Percentiles rank a stretch among this genome's conserved stretches.
phyloP scores from a whole-genome alignment of 2,797 vertebrate genomes.

The Thunnus albacares region DNA sequence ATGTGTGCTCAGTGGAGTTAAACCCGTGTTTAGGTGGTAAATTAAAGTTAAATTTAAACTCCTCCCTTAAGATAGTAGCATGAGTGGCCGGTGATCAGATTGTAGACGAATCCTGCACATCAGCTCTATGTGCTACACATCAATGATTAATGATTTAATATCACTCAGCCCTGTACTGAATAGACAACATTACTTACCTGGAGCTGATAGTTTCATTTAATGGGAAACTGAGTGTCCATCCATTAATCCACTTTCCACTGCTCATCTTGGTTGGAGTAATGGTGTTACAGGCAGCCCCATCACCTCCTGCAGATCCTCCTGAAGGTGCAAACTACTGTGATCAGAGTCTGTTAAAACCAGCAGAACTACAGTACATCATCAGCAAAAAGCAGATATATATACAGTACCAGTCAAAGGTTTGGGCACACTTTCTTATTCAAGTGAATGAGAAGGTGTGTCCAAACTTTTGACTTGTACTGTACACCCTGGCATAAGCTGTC shows the following conservation, averaged over 20 bases:
- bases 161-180: neutral
- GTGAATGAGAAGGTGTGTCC: no score
- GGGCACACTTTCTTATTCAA: no score
- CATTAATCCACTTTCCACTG: no score
- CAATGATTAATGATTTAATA: neutral
- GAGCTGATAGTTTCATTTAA: neutral
- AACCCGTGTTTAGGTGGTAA: slow-evolving; percentile 15
- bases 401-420: no score
- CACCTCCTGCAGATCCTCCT: neutral
- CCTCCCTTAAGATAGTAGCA: neutral
- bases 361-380: neutral
- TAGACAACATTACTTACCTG: neutral
- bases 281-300: neutral
- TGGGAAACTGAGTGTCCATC: neutral
- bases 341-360: neutral
- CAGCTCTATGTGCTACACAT: neutral
- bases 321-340: neutral
- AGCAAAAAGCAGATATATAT: neutral
- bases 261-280: rapidly evolving
- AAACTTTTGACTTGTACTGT: no score
- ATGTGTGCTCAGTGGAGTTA: slow-evolving; percentile 12
- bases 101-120: neutral
- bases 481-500: no score
- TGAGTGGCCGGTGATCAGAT: neutral
- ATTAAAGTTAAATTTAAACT: neutral